Conservation (phyloP, 2,113 vertebrate genomes). For the Halichoeres trimaculatus region DNA sequence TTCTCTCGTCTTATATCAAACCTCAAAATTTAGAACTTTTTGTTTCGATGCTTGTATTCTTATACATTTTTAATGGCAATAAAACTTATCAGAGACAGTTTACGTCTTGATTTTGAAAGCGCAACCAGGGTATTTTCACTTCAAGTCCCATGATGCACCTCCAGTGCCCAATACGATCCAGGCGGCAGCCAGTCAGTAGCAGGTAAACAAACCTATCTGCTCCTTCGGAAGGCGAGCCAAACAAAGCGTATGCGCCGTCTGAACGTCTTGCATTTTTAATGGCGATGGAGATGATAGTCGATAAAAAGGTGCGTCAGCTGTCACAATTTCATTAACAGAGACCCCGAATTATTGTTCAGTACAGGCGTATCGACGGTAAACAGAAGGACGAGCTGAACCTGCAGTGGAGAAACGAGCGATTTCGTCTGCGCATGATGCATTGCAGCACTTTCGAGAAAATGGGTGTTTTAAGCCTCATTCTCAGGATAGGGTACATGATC, state of each 20-base stretch:
- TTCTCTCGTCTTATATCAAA: rapidly evolving
- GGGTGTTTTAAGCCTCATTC: conserved; percentile 57
- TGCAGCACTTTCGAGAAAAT: conserved; percentile 74
- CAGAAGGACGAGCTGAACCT: conserved; percentile 36
- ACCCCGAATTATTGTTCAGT: neutral
- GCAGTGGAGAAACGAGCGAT: conserved; percentile 40
- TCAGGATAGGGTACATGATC: conserved; percentile 56
- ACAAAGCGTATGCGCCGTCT: conserved; percentile 61
- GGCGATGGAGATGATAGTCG: conserved; percentile 41
- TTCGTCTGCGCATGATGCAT: conserved; percentile 75
- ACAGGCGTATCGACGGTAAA: conserved; percentile 7
- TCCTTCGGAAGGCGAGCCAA: conserved; percentile 46
- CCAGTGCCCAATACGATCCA: neutral
- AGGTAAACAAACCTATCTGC: conserved; percentile 83
- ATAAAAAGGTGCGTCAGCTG: conserved; percentile 16
- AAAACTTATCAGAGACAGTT: rapidly evolving
- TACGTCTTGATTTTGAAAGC: neutral
- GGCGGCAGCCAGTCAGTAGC: conserved; percentile 64
- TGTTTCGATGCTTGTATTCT: rapidly evolving
- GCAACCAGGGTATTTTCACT: neutral
- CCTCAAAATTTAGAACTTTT: rapidly evolving
- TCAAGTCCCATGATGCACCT: conserved; percentile 71
- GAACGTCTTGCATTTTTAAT: conserved; percentile 50
- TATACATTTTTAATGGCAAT: neutral
- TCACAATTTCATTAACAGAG: conserved; percentile 13